A percentile compares a stretch with the other conserved stretches of the same genome.
Conservation (phyloP, 2,113 vertebrate genomes). For the Fulmarus glacialis region DNA sequence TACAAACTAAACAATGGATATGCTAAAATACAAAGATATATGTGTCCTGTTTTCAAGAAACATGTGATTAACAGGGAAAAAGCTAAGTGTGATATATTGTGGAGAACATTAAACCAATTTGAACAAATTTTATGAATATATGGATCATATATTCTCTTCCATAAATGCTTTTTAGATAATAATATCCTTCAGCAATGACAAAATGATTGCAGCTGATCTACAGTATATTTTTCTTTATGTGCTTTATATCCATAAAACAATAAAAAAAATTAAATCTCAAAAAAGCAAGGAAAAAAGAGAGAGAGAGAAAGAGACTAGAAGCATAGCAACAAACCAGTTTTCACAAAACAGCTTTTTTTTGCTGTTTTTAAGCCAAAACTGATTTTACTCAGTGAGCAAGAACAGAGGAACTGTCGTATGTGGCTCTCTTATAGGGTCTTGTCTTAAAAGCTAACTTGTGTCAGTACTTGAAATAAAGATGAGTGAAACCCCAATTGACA, state of each 20-base stretch:
- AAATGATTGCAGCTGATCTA: conserved; percentile 36
- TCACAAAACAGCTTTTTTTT: background rate
- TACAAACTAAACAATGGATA: background rate
- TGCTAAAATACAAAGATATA: background rate
- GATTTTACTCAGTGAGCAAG: background rate
- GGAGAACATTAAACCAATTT: conserved; percentile 37
- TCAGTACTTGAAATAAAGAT: background rate
- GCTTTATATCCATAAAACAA: background rate
- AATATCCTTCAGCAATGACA: conserved; percentile 47
- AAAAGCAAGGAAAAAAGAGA: rapidly evolving
- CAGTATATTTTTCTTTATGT: conserved; percentile 1
- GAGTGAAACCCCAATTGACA: rapidly evolving
- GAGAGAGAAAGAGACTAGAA: background rate
- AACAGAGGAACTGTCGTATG: background rate
- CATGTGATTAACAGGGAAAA: conserved; percentile 15
- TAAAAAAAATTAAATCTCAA: background rate
- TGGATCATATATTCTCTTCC: conserved; percentile 37
- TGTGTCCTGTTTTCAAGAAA: background rate
- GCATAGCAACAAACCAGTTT: background rate
- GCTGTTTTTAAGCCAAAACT: background rate
- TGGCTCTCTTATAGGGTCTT: rapidly evolving
- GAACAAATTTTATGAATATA: conserved; percentile 49
- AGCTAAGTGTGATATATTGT: background rate
- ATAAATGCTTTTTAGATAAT: conserved; percentile 47
- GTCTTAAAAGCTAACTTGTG: background rate